Base-by-base conservation (phyloP, 1,140 invertebrate species). In the Stegodyphus dumicola region DNA sequence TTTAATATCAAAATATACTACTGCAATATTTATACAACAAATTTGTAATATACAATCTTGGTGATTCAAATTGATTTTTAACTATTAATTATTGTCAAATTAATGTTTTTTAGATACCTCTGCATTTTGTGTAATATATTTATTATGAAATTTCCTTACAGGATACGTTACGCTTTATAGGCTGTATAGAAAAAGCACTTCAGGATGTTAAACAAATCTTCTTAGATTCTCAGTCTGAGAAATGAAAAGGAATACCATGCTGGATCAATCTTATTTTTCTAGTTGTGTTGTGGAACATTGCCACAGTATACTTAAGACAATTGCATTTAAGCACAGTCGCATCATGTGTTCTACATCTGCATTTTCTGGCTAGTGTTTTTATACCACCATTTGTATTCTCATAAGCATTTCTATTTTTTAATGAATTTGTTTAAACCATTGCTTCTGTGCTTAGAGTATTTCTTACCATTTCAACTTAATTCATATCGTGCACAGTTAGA, bases 91-190 rank as follows among this genome's bases (percentile, higher is more conserved):
- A 56, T 6, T 56, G 51, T 6, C 13, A 60, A 64, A 5, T 49
- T 10, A 49, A 73, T 13, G 11, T 51, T 49, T 73, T 52, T 51
- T 71, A 7, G 13, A 49, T 71, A 15, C 11, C 6, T 71, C 33
- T 10, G 15, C 7, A 17, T 71, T 51, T 9, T n/a, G 7, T 51
- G 7, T 11, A 4, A 53, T 76, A 60, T 52, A 77, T 60, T 65
- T 13, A 53, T n/a, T 65, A 66, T 78, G 84, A 83, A 87, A 85
- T 89, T 89, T 65, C 70, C 88, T 92, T 93, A 54, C 91, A 98
- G 96, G 93, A 95, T 91, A 96, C 96, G 0, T 91, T 92, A 77
- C 93, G 94, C 88, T 97, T 98, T 91, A 93, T 94, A 17, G 91
- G 92, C 80, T 91, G 93, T 87, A 95, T 97, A 87, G 93, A 94